Base-by-base conservation (phyloP, 1,140 invertebrate genomes). In the Drosophila asahinai region DNA sequence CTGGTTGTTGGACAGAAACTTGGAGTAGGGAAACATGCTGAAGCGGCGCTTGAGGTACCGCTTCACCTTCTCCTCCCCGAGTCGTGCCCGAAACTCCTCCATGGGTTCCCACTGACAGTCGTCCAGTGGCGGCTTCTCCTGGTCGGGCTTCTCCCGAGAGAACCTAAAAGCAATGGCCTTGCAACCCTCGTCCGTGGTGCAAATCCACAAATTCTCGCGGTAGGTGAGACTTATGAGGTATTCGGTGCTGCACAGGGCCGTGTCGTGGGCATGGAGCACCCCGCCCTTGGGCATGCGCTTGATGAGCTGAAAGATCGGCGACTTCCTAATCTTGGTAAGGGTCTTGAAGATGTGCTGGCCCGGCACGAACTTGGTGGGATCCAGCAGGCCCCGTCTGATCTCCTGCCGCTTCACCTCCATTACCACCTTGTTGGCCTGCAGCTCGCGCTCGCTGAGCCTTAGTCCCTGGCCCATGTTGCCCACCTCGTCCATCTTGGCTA, bases 241-340 rank as follows among this genome's bases (percentile, higher is more conserved):
- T 45, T 96, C 94, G 0, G 94, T 91, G 17, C 95, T 95, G 4
- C 94, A 94, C 0, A 96, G 93, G 0, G 95, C 95, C 27, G 95
- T 95, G 62, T 97, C 95, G 73, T 97, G 97, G 0, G 95, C 93
- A 87, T 97, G 97, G 0, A 97, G 93, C 0, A 95, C 95, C 0
- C 94, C 95, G 14, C 96, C 97, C 94, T 96, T 96, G 1, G 96
- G 96, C 93, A 96, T 95, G n/a, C 93, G 93, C 72, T 94, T 93
- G 11, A 97, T 95, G 7, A 97, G 94, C 51, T 94, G 83, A 73
- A 95, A 97, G 0, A 97, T 95, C 64, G 94, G 91, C 0, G 96
- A 96, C 1, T 94, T 75, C 1, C 95, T 93, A 19, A 97, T 96
- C 6, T 94, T 60, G 2, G 54, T 51, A 62, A 95, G 95, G 1